phyloP scores from a whole-genome alignment of 2,888 invertebrate genomes.

The Habroteleia sp. region DNA sequence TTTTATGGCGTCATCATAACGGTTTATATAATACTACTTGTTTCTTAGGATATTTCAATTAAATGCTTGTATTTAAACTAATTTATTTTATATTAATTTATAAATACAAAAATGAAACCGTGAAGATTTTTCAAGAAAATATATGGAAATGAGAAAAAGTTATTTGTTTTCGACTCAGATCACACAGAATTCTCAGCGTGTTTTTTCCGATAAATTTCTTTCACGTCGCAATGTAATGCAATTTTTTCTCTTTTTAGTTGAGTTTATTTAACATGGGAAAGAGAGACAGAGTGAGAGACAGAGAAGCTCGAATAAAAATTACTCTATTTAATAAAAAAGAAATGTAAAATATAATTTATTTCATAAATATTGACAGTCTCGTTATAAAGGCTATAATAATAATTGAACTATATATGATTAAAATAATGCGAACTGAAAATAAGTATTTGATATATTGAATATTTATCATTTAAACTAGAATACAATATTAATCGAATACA shows the following conservation, averaged over 20 bases:
- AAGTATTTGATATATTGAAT: constrained; percentile 14
- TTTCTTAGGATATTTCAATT: no score
- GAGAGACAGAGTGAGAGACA: no score
- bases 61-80: no score
- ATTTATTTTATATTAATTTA: constrained; percentile 34
- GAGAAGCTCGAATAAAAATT: constrained; percentile 22
- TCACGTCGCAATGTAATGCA: constrained; percentile 36
- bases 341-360: constrained; percentile 8
- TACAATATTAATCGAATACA: constrained; percentile 30
- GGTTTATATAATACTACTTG: no score
- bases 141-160: constrained; percentile 37
- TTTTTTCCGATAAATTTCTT: constrained; percentile 43
- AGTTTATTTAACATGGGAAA: constrained; percentile 2
- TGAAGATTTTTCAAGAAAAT: constrained; percentile 13
- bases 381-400: constrained; percentile 10
- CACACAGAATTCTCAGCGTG: constrained; percentile 5
- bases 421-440: constrained; percentile 22
- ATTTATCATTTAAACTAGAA: constrained; percentile 14
- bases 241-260: constrained; percentile 28
- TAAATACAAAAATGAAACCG: constrained; percentile 19
- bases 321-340: constrained; percentile 17
- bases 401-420: constrained; percentile 24
- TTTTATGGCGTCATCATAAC: no score
- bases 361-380: constrained; percentile 10
- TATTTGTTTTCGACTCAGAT: constrained; percentile 40